Conservation (phyloP, 2,888 invertebrate species). For the Drymonia ruficornis region DNA sequence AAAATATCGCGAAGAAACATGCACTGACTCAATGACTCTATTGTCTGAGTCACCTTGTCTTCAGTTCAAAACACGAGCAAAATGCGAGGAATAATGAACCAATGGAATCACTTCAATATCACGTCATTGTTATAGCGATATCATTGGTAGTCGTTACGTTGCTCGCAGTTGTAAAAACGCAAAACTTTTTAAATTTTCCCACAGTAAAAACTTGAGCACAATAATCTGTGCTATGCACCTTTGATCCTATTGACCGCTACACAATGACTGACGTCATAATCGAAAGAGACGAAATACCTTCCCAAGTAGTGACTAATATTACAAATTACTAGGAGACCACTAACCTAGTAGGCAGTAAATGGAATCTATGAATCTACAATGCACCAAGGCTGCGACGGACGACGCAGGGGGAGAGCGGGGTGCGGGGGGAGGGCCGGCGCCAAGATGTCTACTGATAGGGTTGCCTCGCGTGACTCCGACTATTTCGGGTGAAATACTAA, state of each 20-base stretch:
- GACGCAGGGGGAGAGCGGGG: conserved; percentile 32
- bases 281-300: background rate
- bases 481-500: conserved; percentile 48
- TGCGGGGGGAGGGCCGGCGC: conserved; percentile 45
- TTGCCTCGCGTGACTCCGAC: conserved; percentile 55
- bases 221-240: background rate
- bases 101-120: too few relatives aligned
- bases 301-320: background rate
- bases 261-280: background rate
- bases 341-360: conserved; percentile 35
- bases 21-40: too few relatives aligned
- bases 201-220: too few relatives aligned
- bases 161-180: too few relatives aligned
- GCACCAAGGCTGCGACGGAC: conserved; percentile 46
- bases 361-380: conserved; percentile 46
- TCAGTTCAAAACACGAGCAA: too few relatives aligned
- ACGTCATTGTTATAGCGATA: too few relatives aligned
- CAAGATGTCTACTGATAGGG: conserved; percentile 69
- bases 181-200: too few relatives aligned
- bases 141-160: too few relatives aligned
- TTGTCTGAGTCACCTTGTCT: too few relatives aligned
- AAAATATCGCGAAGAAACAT: background rate
- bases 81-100: too few relatives aligned
- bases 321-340: conserved; percentile 26
- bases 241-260: background rate